Evolutionary conservation across 2,113 vertebrate species (phyloP).

Genomic region (Festucalex cinctus): DNA sequence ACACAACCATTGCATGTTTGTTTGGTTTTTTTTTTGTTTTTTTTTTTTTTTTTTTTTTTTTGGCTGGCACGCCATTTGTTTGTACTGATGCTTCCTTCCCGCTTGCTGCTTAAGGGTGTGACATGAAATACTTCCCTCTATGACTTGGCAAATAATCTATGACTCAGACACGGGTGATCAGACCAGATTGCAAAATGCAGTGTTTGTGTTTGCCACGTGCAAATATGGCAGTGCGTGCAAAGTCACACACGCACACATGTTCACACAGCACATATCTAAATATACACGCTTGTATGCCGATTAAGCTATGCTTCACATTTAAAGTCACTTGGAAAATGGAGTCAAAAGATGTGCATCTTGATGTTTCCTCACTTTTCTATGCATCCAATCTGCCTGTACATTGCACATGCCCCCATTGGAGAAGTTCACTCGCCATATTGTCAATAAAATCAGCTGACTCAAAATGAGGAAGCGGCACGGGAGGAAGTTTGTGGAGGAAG

Average conservation of each 20-base stretch:
- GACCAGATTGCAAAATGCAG: constrained; percentile 14
- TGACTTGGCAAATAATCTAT: constrained; percentile 8
- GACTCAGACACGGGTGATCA: constrained; percentile 29
- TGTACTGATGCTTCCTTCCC: neutral
- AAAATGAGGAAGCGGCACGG: constrained; percentile 51
- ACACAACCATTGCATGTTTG: neutral
- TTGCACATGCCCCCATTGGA: constrained; percentile 36
- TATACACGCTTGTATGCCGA: too few species aligned
- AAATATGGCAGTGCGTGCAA: constrained; percentile 1
- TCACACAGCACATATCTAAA: too few species aligned
- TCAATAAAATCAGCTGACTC: constrained; percentile 68
- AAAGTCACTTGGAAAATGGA: neutral
- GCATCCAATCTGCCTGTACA: neutral
- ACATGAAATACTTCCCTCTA: neutral
- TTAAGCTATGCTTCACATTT: neutral
- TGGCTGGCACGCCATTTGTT: too few species aligned
- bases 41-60: too few species aligned
- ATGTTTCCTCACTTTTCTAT: constrained; percentile 2
- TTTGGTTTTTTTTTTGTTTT: too few species aligned
- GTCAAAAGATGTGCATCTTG: neutral
- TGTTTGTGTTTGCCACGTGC: neutral
- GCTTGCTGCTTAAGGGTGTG: neutral
- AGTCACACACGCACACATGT: constrained; percentile 8
- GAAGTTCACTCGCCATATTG: constrained; percentile 53
- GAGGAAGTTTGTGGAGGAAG: constrained; percentile 38